Evolutionary conservation across 1,140 invertebrate genomes (phyloP).

Genomic region (Lysiphlebus fabarum): DNA sequence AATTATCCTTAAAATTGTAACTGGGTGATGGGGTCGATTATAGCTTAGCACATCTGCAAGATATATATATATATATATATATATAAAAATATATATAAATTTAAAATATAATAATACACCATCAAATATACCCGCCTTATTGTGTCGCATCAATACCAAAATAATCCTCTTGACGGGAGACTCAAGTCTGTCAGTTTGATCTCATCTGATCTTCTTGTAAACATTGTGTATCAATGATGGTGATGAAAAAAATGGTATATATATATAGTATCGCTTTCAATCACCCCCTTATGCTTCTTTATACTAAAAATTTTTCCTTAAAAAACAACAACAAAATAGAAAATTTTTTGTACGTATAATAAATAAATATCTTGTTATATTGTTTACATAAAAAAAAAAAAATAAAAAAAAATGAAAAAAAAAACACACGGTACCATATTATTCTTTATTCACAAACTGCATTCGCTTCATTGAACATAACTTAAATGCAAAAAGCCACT

Average conservation of each 20-base stretch:
- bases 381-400: too few species aligned
- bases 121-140: not conserved
- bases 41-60: not conserved
- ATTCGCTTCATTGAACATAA: conserved; percentile 23
- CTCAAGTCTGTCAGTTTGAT: conserved; percentile 10
- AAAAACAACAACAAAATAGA: not conserved
- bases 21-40: too few species aligned
- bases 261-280: not conserved
- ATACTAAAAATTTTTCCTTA: not conserved
- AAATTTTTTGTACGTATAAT: too few species aligned
- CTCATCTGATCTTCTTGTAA: conserved; percentile 16
- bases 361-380: too few species aligned
- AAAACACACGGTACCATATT: too few species aligned
- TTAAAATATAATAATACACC: not conserved
- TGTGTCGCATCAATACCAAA: conserved; percentile 7
- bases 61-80: not conserved
- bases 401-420: too few species aligned
- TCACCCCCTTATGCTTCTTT: too few species aligned
- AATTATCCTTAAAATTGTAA: too few species aligned
- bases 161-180: conserved; percentile 15
- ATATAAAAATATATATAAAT: not conserved
- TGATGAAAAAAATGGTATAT: not conserved
- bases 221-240: not conserved
- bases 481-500: conserved; percentile 49
- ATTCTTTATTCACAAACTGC: conserved; percentile 5